Base-by-base conservation (phyloP, 2,113 vertebrate genomes). In the Ptyas mucosa region DNA sequence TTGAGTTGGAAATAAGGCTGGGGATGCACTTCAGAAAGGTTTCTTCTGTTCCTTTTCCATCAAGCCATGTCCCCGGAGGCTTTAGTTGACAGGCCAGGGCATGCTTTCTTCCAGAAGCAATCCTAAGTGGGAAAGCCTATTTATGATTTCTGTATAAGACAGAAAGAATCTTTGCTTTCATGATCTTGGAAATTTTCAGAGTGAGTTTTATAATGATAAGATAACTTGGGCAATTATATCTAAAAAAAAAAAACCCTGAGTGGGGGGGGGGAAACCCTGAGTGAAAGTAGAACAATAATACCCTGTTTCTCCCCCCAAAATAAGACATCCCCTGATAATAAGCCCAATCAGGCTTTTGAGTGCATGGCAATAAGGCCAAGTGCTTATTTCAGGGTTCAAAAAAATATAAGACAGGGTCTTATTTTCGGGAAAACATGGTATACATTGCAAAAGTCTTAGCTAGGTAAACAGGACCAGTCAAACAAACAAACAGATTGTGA, bases 91-190 rank as follows among this genome's bases (percentile, higher is more conserved):
- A 89, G 54, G 54, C 34, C 34, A 57, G 54, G 88, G 5, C 88
- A 55, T 26, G 34, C 12, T 54, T 7, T 23, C 54, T 12, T 43
- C 88, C 91, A 87, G 54, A 92, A 92, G 92, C 93, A 92, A 88
- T 75, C 1, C 12, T 86, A 0, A 23, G 88, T 91, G 75, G 18
- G 34, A 58, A 24, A 24, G n/a, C 2, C 34, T 23, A 54, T 57
- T 57, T 12, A 81, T 89, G 34, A 55, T 89, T 89, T 55, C 53
- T 43, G 6, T 54, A 24, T 57, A 21, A 23, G 9, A 23, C 20
- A 39, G n/a, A 29, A 26, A n/a, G 24, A 90, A 51, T 51, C 43
- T 43, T 29, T 26, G 29, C 46, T 90, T 90, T 90, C 20, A 2
- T 64, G 46, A 1, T 21, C 43, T 89, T 49, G 43, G 58, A 43